A percentile compares a stretch with the other conserved stretches of the same genome.
These are phyloP conservation scores for Clarias magur DNA, from an alignment of 2,113 vertebrate genomes.

Conservation along the genomic window DNA sequence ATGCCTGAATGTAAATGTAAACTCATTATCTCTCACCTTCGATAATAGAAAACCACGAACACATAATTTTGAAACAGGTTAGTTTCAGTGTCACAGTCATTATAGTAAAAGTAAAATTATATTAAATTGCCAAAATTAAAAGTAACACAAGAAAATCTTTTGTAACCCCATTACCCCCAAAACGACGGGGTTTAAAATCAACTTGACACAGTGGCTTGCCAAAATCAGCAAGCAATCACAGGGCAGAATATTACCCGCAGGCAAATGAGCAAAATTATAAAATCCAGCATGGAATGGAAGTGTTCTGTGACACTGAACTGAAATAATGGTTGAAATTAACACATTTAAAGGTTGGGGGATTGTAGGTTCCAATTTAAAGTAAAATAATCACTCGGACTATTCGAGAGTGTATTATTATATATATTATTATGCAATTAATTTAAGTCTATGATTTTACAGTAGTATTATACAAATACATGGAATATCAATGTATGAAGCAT, in stretches of 20 bases:
- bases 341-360: background rate
- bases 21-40: slow-evolving; percentile 14
- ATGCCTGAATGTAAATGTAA: too few relatives aligned
- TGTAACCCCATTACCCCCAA: background rate
- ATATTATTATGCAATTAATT: background rate
- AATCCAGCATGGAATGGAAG: background rate
- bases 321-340: background rate
- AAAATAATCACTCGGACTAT: background rate
- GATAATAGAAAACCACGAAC: background rate
- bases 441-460: background rate
- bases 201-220: slow-evolving; percentile 8
- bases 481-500: background rate
- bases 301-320: background rate
- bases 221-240: slow-evolving; percentile 4
- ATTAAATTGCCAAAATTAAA: background rate
- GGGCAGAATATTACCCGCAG: background rate
- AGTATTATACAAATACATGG: background rate
- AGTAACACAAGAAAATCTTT: background rate
- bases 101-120: background rate
- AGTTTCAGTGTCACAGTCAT: slow-evolving; percentile 11
- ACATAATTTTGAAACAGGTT: background rate
- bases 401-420: too few relatives aligned
- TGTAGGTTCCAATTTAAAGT: background rate
- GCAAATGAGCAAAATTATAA: background rate
- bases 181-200: background rate